Base-by-base conservation (phyloP, 2,888 invertebrate species). In the Parochlus steinenii region DNA sequence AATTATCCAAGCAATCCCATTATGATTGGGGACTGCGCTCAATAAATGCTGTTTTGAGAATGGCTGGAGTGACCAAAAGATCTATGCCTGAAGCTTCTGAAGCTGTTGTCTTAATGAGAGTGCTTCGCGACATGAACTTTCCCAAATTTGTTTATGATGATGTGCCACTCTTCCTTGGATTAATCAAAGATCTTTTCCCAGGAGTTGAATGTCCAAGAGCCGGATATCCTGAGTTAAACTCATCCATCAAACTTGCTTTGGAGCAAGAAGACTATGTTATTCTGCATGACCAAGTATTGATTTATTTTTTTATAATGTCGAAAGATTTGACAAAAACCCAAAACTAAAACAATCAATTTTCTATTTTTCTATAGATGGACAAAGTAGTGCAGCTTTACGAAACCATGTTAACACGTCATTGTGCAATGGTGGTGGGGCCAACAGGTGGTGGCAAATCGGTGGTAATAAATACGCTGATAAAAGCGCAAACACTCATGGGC, bases 21-120 rank as follows among this genome's bases (percentile, higher is more conserved):
- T 92, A 92, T 56, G 90, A 92, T 56, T 92, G 90, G 74, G 89
- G 92, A 1, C 59, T 92, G 44, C 68, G 90, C 36, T 89, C 89
- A 3, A 60, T 92, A n/a, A 92, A 87, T 44, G 78, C 89, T 0
- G 87, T 90, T 3, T 62, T 92, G 12, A 72, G 87, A 19, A 89
- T 89, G 85, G 89, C 90, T 3, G 89, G 89, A 10, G 80, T 83
- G 20, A 63, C 90, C 51, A 80, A 85, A 47, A 63, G 86, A 37
- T 74, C 73, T 39, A 75, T 81, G 2, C 71, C 73, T 4, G 77
- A 81, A 40, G 65, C 89, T 3, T 71, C 79, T 12, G 92, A 92
- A 63, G 75, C 81, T 43, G 69, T 87, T 46, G 82, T 92, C 4
- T 63, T 92, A 14, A 89, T 92, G 87, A 67, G 87, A 47, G 89